These are phyloP conservation scores for Catagonus wagneri DNA, from an alignment of 2,113 vertebrate genomes.

Conservation along the genomic window DNA sequence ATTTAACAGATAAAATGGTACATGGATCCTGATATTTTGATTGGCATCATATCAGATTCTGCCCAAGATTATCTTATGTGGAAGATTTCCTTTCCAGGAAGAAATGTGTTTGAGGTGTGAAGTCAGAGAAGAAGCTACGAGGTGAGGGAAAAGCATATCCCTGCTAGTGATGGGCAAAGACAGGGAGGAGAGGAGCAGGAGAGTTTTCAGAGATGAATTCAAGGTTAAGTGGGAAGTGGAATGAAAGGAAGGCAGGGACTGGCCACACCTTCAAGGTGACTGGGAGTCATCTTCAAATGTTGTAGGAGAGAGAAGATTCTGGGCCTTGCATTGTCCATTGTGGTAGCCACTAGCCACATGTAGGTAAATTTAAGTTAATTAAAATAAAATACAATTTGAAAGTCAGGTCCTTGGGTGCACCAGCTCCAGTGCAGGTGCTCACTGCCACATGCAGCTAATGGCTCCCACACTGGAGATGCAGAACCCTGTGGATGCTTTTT, in stretches of 20 bases:
- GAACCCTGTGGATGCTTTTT: background rate
- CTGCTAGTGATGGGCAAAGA: background rate
- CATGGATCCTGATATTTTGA: background rate
- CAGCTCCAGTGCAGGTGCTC: background rate
- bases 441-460: background rate
- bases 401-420: background rate
- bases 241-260: background rate
- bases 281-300: background rate
- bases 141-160: background rate
- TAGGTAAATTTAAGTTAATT: constrained; percentile 27
- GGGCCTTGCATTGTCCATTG: background rate
- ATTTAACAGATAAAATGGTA: constrained; percentile 4
- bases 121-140: background rate
- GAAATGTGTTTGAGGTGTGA: background rate
- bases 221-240: background rate
- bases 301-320: background rate
- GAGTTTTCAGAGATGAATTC: background rate
- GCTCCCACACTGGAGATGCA: rapidly evolving
- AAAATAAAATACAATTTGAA: background rate
- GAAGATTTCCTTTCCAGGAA: background rate
- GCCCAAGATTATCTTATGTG: background rate
- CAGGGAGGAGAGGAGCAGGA: background rate
- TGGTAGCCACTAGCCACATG: background rate
- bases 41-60: background rate
- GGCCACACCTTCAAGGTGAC: background rate